Conservation (phyloP, 2,888 invertebrate genomes). For the Trisateles emortualis region DNA sequence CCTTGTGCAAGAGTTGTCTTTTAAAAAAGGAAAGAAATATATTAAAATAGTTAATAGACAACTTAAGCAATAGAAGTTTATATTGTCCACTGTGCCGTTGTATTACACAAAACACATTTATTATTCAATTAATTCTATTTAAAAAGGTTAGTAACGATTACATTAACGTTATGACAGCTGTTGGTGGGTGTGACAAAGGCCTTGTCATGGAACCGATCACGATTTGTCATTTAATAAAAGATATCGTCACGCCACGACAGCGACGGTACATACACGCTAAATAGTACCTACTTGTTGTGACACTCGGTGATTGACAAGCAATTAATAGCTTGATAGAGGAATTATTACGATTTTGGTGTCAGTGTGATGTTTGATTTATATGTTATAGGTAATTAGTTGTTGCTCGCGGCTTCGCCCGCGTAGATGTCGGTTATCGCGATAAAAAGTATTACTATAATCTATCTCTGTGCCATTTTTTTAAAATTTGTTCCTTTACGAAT, state of each 20-base stretch:
- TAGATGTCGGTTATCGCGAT: too few relatives aligned
- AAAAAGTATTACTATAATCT: too few relatives aligned
- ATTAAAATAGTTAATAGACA: too few relatives aligned
- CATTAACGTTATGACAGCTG: conserved; percentile 32
- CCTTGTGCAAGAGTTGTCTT: too few relatives aligned
- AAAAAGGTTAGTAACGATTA: conserved; percentile 24
- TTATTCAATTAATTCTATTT: conserved; percentile 25
- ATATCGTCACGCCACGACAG: too few relatives aligned
- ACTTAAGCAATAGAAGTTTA: too few relatives aligned
- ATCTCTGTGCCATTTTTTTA: too few relatives aligned
- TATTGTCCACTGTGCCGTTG: background rate
- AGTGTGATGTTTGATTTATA: background rate
- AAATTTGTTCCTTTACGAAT: too few relatives aligned
- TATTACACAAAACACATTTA: background rate
- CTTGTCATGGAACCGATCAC: conserved; percentile 42
- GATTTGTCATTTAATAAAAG: conserved; percentile 41
- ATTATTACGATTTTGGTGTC: background rate
- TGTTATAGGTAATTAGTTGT: background rate
- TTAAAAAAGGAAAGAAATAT: too few relatives aligned
- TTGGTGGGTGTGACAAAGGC: conserved; percentile 37
- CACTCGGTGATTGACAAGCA: conserved; percentile 39
- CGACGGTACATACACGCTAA: conserved; percentile 3
- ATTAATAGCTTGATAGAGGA: conserved; percentile 9
- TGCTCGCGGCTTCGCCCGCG: too few relatives aligned
- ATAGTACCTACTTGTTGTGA: conserved; percentile 26